A percentile compares a stretch with the other conserved stretches of the same genome.
Conservation (phyloP, 2,113 vertebrate genomes). For the Toxotes chatareus region DNA sequence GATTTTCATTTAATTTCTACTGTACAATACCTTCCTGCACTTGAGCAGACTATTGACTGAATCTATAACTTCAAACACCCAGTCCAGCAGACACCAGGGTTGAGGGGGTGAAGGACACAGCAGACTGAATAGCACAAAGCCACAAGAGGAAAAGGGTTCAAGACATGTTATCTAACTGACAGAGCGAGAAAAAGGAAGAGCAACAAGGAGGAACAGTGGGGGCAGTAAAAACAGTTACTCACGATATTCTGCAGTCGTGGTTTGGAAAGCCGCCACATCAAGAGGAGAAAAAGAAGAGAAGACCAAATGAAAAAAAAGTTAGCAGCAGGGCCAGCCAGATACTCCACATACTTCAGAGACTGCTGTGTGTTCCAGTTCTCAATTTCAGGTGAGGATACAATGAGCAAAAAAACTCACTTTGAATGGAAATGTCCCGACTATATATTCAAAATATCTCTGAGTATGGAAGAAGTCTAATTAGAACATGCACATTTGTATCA, state of each 20-base stretch:
- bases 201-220: conserved; percentile 42
- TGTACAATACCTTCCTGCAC: not conserved
- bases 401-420: not conserved
- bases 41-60: not conserved
- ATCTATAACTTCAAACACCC: conserved; percentile 70
- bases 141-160: conserved; percentile 50
- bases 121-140: conserved; percentile 62
- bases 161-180: conserved; percentile 33
- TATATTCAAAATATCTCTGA: conserved; percentile 9
- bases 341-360: conserved; percentile 7
- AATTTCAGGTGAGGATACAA: not conserved
- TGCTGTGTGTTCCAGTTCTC: conserved; percentile 1
- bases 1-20: not conserved
- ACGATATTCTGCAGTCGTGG: conserved; percentile 88
- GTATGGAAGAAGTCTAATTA: not conserved
- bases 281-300: conserved; percentile 36
- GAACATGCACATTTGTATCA: not conserved
- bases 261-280: conserved; percentile 52
- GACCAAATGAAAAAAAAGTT: conserved; percentile 53
- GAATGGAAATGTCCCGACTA: not conserved
- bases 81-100: conserved; percentile 51
- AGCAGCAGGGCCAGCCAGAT: conserved; percentile 44
- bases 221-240: conserved; percentile 82
- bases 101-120: conserved; percentile 47
- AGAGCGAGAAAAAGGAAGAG: conserved; percentile 32